phyloP scores from a whole-genome alignment of 2,888 invertebrate genomes.

The Neoscelio sp. region DNA sequence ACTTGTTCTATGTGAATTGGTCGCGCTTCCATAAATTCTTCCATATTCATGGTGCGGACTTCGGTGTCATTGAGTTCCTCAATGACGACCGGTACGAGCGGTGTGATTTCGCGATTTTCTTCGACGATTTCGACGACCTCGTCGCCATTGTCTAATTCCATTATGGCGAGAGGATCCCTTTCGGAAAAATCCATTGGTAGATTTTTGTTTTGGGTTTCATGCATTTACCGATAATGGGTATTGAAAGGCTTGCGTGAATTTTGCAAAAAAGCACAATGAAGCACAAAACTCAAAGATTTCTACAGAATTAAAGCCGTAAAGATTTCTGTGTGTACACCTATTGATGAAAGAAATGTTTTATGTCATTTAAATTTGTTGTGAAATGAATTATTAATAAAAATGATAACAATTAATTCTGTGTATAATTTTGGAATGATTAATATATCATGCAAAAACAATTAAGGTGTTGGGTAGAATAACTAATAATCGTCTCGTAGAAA shows the following conservation, averaged over 20 bases:
- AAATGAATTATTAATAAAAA: too few species aligned
- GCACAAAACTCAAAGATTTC: too few species aligned
- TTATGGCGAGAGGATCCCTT: slow-evolving; percentile 14
- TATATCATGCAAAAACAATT: too few species aligned
- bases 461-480: too few species aligned
- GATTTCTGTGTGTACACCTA: too few species aligned
- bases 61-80: slow-evolving; percentile 79
- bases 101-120: slow-evolving; percentile 32
- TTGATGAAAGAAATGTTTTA: too few species aligned
- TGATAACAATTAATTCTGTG: too few species aligned
- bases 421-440: too few species aligned
- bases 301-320: too few species aligned
- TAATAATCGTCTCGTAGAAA: too few species aligned
- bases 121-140: not conserved
- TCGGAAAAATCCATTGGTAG: slow-evolving; percentile 24
- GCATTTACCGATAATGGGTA: not conserved
- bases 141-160: slow-evolving; percentile 38
- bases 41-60: slow-evolving; percentile 74
- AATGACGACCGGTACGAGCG: slow-evolving; percentile 76
- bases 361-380: too few species aligned
- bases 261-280: too few species aligned
- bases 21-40: slow-evolving; percentile 79
- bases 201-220: not conserved
- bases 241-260: not conserved
- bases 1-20: slow-evolving; percentile 77